Evolutionary conservation across 2,888 invertebrate genomes (phyloP), one percentile per base, ranked within the genome.

Genomic region (Pheosia gnoma): DNA sequence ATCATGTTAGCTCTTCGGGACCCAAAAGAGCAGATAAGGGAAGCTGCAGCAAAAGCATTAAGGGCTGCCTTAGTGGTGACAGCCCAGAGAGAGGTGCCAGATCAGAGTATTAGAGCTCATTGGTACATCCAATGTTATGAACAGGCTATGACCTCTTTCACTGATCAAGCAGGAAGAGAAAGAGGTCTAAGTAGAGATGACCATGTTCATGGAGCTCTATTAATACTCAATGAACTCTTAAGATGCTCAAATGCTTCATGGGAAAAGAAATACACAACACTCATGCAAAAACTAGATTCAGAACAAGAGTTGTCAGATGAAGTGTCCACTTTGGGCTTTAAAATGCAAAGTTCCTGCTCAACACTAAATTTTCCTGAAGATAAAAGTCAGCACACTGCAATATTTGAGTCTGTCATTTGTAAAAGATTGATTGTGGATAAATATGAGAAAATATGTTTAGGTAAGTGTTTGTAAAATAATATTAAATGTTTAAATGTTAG

Each of bases 81-180:
- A 0, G 96, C 98, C 0, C 99, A 99, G 83, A 95, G 99, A 68
- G 99, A 99, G 91, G 96, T 96, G 38, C 96, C 97, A 0, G 98
- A 98, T 81, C 98, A 98, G 83, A 96, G 96, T 59, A 96, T 97
- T 81, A 97, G 97, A 82, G 96, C 97, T 1, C 96, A 96, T 71
- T 99, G 98, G 98, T 98, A 98, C 84, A 97, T 97, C 71, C 97
- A 97, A 77, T 98, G 98, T 81, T 98, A 97, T 83, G 97, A 98
- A 65, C 98, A 99, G 87, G 97, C 98, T 0, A 95, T 96, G 69
- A 95, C 94, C 62, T 96, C 97, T 55, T 97, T 98, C 78, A 96
- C 96, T 72, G 96, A 96, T 64, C 86, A 87, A 63, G 72, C 80
- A 7, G 74, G 79, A 3, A 82, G 90, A 70, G 91, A 91, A 76